Evolutionary conservation across 2,797 vertebrate genomes (phyloP), one percentile per base, ranked within the genome.

Genomic region (Moxostoma hubbsi): DNA sequence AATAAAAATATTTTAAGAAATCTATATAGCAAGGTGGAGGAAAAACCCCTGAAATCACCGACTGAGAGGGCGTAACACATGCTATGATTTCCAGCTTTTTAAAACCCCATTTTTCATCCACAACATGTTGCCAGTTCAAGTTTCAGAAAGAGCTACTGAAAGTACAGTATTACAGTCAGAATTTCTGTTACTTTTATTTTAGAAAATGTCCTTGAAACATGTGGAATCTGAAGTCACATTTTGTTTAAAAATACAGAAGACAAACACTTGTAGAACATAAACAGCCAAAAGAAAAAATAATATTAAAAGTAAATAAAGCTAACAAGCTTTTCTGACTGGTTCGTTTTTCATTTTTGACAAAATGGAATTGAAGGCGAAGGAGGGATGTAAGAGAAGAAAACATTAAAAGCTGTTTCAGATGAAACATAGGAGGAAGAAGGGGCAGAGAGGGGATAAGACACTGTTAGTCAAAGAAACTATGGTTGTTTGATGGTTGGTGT

Each of bases 141-240:
- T 13, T 3, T 65, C 70, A 76, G 81, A 92, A 90, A 87, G 92
- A 91, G 76, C 69, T 49, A 61, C 87, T 89, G 86, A 91, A 92
- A 92, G 90, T 90, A 92, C 88, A 90, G 85, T 86, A 90, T 93
- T 94, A 93, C 93, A 94, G 94, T 94, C 94, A 94, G 94, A 95
- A 94, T 92, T 91, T 93, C 92, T 94, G 89, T 93, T 36, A 36
- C 36, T 36, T 95, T 94, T 94, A 94, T 94, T 95, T 95, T 94
- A 95, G 94, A 95, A 95, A 95, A 95, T 92, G 93, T 94, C 92
- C 91, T 88, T 82, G 94, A 93, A 94, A 94, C 94, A 90, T 93
- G 94, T 94, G 93, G 92, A 92, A 83, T 93, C 93, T 93, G 90
- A 94, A 94, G 93, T 95, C 93, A 95, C 93, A 94, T 93, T 86